Evolutionary conservation across 2,797 vertebrate genomes (phyloP), one percentile per base, ranked within the genome.

Genomic region (Lophius americanus): DNA sequence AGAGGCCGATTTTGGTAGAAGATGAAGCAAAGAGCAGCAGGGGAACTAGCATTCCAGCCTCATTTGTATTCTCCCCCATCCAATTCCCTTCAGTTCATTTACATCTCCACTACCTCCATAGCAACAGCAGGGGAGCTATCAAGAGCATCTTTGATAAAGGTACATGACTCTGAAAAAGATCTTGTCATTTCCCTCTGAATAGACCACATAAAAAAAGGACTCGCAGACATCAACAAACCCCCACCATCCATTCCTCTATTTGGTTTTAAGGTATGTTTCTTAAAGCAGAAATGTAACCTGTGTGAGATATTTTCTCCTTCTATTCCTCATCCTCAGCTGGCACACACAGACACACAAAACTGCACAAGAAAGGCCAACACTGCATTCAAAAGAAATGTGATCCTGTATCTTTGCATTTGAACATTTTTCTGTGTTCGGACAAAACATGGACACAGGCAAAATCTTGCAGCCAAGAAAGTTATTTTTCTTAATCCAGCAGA

Each of bases 31-130:
- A 85, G 81, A 86, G 87, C 90, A 90, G 85, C 85, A 68, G 88
- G 86, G 89, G 90, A 67, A 79, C 81, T 81, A 92, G 87, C 87
- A 81, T 92, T 91, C 83, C 83, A 90, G 72, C 82, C 90, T 95
- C 93, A 95, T 97, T 95, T 95, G 94, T 95, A 97, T 96, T 96
- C 95, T 92, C 89, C 94, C 88, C 89, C 92, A 95, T 79, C 81
- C 88, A 95, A 93, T 94, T 95, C 93, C 91, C 93, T 94, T 91
- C 92, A 95, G 93, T 94, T 96, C 92, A 96, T 96, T 96, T 97
- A 95, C 92, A 96, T 95, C 91, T 90, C 91, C 86, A 58, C 85
- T 92, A 92, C 94, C 93, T 95, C 94, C 93, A 95, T 95, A 93
- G 90, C 93, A 94, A 94, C 94, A 95, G 95, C 90, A 92, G 94